Percentiles rank a stretch among this genome's conserved stretches.
Evolutionary conservation across 2,113 vertebrate species (phyloP).

Genomic region (Kryptolebias marmoratus): DNA sequence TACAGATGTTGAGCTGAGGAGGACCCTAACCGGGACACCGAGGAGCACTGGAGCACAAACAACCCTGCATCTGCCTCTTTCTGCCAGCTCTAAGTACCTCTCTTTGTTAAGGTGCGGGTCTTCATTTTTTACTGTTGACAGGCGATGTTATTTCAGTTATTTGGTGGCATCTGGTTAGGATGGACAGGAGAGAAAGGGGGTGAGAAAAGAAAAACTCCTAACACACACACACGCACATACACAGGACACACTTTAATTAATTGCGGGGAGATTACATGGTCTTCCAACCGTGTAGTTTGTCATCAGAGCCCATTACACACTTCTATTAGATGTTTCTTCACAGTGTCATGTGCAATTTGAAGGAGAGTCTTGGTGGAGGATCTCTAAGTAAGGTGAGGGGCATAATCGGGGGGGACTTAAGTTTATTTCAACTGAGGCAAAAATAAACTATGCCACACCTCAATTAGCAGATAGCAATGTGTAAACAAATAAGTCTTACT

Average conservation of each 20-base stretch:
- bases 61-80: constrained; percentile 90
- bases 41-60: constrained; percentile 82
- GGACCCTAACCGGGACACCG: constrained; percentile 83
- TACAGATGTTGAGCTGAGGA: constrained; percentile 89
- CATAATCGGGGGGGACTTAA: constrained; percentile 75
- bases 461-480: constrained; percentile 75
- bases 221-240: constrained; percentile 69
- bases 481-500: constrained; percentile 78
- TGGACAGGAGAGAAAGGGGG: constrained; percentile 57
- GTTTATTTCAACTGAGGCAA: constrained; percentile 72
- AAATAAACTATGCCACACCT: constrained; percentile 71
- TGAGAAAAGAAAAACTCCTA: constrained; percentile 35
- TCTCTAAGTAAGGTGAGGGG: constrained; percentile 89
- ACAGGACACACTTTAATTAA: constrained; percentile 98
- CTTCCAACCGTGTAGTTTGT: constrained; percentile 99
- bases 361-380: constrained; percentile 88
- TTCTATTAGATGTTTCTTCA: constrained; percentile 99
- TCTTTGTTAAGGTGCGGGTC: constrained; percentile 90
- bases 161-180: constrained; percentile 95
- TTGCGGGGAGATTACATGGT: constrained; percentile 99
- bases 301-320: constrained; percentile 99
- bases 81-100: constrained; percentile 88
- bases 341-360: constrained; percentile 99
- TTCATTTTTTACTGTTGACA: constrained; percentile 99
- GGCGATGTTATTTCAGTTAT: constrained; percentile 93